phyloP scores from a whole-genome alignment of 2,113 vertebrate genomes.

The Rousettus leschenaultii region DNA sequence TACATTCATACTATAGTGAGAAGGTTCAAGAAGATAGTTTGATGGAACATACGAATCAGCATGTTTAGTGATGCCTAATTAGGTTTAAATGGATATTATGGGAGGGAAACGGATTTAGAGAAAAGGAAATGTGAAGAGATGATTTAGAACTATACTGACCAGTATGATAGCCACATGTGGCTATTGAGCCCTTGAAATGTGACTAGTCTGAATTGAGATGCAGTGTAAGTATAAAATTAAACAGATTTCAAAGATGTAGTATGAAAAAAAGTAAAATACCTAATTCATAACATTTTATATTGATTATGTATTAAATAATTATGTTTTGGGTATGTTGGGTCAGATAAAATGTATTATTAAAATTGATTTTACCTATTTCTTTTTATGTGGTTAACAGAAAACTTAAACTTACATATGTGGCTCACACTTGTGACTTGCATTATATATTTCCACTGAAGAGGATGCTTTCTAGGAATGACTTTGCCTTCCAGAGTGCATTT shows the following conservation, averaged over 20 bases:
- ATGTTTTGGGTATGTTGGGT: neutral
- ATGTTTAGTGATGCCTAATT: neutral
- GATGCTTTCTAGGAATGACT: neutral
- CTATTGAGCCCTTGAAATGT: neutral
- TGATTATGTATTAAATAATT: neutral
- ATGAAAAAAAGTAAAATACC: neutral
- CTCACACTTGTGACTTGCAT: neutral
- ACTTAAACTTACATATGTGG: neutral
- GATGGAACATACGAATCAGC: neutral
- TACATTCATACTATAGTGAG: neutral
- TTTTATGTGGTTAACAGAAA: neutral
- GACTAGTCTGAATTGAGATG: neutral
- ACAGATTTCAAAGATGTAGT: neutral
- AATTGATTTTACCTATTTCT: neutral
- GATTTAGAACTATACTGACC: neutral
- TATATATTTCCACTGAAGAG: neutral
- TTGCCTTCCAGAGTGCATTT: neutral
- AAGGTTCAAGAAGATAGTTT: neutral
- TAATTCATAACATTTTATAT: neutral
- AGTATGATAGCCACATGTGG: neutral
- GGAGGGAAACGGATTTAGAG: neutral
- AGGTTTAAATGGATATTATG: neutral
- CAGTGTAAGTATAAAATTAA: neutral
- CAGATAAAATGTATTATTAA: neutral
- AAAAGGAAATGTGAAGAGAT: neutral